These are phyloP conservation scores for Bhutanitis thaidina DNA, from an alignment of 2,888 invertebrate genomes.

Conservation along the genomic window DNA sequence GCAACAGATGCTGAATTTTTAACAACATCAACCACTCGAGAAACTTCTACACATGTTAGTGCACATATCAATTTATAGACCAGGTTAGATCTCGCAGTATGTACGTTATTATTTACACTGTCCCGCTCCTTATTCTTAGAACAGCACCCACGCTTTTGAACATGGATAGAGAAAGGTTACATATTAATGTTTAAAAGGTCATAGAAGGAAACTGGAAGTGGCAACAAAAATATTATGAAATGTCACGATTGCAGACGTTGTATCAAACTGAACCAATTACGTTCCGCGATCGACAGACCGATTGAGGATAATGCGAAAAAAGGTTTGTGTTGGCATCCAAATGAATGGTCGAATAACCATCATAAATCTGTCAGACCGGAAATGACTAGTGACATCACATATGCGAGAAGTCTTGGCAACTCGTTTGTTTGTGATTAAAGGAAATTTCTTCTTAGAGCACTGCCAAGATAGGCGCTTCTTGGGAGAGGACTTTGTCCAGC, in stretches of 20 bases:
- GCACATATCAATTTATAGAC: conserved; percentile 25
- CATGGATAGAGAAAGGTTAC: conserved; percentile 28
- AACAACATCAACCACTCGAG: not conserved
- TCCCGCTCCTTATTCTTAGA: conserved; percentile 27
- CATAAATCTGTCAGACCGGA: too few species aligned
- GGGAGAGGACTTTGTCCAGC: too few species aligned
- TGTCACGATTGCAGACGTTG: not conserved
- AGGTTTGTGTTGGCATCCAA: too few species aligned
- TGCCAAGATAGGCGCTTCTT: too few species aligned
- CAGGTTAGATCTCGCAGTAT: conserved; percentile 25
- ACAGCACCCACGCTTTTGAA: conserved; percentile 29
- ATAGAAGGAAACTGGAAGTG: conserved; percentile 23
- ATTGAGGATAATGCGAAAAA: too few species aligned
- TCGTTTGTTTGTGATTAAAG: too few species aligned
- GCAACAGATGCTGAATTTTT: not conserved
- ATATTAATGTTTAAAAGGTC: conserved; percentile 24
- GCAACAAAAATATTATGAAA: not conserved
- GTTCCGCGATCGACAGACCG: too few species aligned
- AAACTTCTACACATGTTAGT: not conserved
- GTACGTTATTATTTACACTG: conserved; percentile 29
- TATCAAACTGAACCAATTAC: too few species aligned
- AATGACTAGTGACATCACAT: too few species aligned
- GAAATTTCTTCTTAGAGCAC: too few species aligned
- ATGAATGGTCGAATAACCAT: too few species aligned
- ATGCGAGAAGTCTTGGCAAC: too few species aligned